A percentile compares a stretch with the other conserved stretches of the same genome.
Evolutionary conservation across 1,140 invertebrate species (phyloP).

Genomic region (Drosophila quadrilineata): DNA sequence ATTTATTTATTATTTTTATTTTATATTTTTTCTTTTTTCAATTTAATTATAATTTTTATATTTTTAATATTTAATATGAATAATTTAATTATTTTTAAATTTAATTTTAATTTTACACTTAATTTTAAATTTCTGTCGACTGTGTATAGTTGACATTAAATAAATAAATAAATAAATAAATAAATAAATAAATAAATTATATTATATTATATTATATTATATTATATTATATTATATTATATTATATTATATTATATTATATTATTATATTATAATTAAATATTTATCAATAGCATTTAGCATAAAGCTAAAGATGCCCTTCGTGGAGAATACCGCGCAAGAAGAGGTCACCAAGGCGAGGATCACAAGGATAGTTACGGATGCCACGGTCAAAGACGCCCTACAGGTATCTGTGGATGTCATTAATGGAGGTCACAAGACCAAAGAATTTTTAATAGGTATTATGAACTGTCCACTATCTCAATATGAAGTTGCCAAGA

Average conservation of each 20-base stretch:
- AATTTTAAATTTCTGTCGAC: too few relatives aligned
- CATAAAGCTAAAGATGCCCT: constrained; percentile 57
- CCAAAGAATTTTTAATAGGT: constrained; percentile 38
- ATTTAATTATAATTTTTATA: too few relatives aligned
- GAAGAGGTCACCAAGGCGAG: constrained; percentile 30
- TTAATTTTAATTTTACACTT: too few relatives aligned
- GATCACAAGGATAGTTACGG: constrained; percentile 52
- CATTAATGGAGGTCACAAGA: constrained; percentile 53
- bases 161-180: too few relatives aligned
- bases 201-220: too few relatives aligned
- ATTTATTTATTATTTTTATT: too few relatives aligned
- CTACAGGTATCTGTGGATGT: constrained; percentile 55
- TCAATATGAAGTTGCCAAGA: neutral
- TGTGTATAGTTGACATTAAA: constrained; percentile 29
- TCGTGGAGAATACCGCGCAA: constrained; percentile 39
- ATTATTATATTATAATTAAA: neutral
- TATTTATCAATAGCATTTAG: constrained; percentile 42
- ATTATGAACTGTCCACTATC: constrained; percentile 42
- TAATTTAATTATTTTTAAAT: too few relatives aligned
- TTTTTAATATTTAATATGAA: too few relatives aligned
- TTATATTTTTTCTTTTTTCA: too few relatives aligned
- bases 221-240: too few relatives aligned
- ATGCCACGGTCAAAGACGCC: constrained; percentile 62
- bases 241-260: too few relatives aligned
- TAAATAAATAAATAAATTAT: too few relatives aligned